These are phyloP conservation scores for Cuculus canorus DNA, from an alignment of 2,797 vertebrate species.

Conservation along the genomic window DNA sequence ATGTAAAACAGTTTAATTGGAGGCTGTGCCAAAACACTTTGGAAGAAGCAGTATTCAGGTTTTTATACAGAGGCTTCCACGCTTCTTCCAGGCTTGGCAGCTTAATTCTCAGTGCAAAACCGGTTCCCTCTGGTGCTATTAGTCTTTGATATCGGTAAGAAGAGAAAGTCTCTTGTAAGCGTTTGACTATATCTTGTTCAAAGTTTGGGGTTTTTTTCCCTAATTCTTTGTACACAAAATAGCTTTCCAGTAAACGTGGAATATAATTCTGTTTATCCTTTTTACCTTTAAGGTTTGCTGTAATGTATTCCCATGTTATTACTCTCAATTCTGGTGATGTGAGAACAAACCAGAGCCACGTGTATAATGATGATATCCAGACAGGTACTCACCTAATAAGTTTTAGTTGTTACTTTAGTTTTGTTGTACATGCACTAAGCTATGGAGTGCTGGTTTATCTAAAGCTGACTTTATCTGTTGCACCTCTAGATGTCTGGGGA, in stretches of 20 bases:
- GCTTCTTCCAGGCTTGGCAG: neutral
- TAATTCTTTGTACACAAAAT: neutral
- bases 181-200: neutral
- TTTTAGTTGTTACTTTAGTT: neutral
- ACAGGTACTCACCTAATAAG: neutral
- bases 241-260: neutral
- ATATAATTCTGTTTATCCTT: neutral
- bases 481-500: fast-evolving
- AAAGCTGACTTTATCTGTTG: fast-evolving
- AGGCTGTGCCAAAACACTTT: neutral
- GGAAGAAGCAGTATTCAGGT: neutral
- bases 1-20: neutral
- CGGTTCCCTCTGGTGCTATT: neutral
- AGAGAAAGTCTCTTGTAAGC: neutral
- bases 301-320: neutral
- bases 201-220: neutral
- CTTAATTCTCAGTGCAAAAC: neutral
- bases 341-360: neutral
- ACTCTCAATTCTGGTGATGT: neutral
- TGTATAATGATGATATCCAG: neutral
- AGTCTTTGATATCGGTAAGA: neutral
- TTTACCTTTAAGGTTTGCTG: neutral
- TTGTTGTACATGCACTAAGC: fast-evolving
- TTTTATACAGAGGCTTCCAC: neutral
- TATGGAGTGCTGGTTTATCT: neutral